Evolutionary conservation across 2,113 vertebrate genomes (phyloP).

Genomic region (Mystacornis crossleyi): DNA sequence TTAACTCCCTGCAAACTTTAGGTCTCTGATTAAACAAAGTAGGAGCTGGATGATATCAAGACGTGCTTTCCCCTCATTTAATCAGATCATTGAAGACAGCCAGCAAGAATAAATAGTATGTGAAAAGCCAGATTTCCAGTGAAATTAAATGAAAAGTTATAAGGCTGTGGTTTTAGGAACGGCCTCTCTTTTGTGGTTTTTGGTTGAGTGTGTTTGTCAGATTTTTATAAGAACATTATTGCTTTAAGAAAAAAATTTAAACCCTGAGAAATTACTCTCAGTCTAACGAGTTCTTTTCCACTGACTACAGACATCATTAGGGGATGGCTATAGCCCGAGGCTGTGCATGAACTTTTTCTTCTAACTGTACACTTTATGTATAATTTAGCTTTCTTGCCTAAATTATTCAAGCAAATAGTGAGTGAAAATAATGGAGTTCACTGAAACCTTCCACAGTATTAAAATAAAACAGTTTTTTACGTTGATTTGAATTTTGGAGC

Average conservation of each 20-base stretch:
- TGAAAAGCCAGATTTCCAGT: slow-evolving; percentile 32
- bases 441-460: slow-evolving; percentile 92
- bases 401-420: slow-evolving; percentile 99
- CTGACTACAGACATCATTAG: slow-evolving; percentile 98
- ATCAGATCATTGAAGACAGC: slow-evolving; percentile 12
- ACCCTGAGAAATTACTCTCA: slow-evolving; percentile 93
- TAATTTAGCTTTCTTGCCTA: slow-evolving; percentile 96
- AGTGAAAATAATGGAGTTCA: slow-evolving; percentile 98
- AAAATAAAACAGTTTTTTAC: slow-evolving; percentile 91
- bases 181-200: slow-evolving; percentile 64
- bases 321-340: slow-evolving; percentile 91
- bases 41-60: neutral
- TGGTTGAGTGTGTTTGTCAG: slow-evolving; percentile 69
- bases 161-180: neutral
- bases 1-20: slow-evolving; percentile 69
- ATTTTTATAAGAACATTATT: slow-evolving; percentile 81
- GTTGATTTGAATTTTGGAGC: slow-evolving; percentile 94
- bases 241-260: slow-evolving; percentile 92
- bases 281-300: slow-evolving; percentile 94
- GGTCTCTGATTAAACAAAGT: slow-evolving; percentile 39
- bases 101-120: neutral
- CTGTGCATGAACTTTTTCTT: slow-evolving; percentile 97
- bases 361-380: slow-evolving; percentile 99
- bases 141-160: slow-evolving; percentile 52
- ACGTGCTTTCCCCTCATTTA: neutral